Evolutionary conservation across 1,140 invertebrate species (phyloP).

Genomic region (Tachypleus tridentatus): DNA sequence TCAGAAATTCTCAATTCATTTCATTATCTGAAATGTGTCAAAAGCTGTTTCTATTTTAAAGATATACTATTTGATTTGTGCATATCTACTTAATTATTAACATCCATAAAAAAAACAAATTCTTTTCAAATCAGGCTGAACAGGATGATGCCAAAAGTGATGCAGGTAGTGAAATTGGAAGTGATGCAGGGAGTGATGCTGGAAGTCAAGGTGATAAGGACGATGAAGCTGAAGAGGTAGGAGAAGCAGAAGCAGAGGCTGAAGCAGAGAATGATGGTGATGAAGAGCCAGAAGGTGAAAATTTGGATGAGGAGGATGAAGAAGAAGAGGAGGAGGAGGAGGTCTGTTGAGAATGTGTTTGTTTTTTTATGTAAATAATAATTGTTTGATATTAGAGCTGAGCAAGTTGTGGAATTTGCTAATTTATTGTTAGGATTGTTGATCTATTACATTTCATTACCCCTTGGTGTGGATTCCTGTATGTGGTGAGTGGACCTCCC

Average conservation of each 20-base stretch:
- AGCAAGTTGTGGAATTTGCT: not conserved
- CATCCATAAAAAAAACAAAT: not conserved
- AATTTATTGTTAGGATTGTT: not conserved
- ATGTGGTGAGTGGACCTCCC: too few relatives aligned
- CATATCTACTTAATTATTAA: not conserved
- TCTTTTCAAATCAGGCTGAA: slow-evolving; percentile 5
- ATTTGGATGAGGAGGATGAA: slow-evolving; percentile 22
- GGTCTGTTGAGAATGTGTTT: not conserved
- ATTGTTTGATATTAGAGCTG: not conserved
- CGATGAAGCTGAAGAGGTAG: slow-evolving; percentile 29
- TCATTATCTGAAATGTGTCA: not conserved
- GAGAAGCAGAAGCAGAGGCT: slow-evolving; percentile 33
- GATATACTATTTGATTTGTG: not conserved
- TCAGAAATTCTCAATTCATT: not conserved
- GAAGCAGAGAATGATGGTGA: slow-evolving; percentile 28
- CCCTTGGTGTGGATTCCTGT: not conserved
- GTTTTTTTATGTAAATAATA: not conserved
- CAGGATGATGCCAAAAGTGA: slow-evolving; percentile 14
- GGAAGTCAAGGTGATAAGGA: slow-evolving; percentile 20
- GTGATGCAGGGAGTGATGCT: slow-evolving; percentile 20
- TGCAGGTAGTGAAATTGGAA: slow-evolving; percentile 16
- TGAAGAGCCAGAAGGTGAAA: slow-evolving; percentile 20
- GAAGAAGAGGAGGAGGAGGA: slow-evolving; percentile 7
- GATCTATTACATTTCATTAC: not conserved
- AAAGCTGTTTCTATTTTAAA: not conserved